phyloP scores from a whole-genome alignment of 2,797 vertebrate genomes.

The Mycteria americana region DNA sequence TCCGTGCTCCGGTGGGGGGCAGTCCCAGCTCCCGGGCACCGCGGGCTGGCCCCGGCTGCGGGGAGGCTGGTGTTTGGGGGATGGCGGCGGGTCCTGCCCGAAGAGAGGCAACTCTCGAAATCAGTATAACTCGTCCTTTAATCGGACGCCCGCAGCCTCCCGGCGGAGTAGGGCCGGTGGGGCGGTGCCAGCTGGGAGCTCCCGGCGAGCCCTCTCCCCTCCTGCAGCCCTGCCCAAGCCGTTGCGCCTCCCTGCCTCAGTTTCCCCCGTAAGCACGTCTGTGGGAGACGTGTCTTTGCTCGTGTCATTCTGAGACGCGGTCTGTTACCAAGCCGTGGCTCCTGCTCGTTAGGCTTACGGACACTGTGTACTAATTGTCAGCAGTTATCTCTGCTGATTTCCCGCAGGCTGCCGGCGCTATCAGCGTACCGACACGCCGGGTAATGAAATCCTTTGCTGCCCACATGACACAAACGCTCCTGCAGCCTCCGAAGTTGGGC shows the following conservation, averaged over 20 bases:
- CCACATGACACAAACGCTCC: background rate
- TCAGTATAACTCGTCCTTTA: background rate
- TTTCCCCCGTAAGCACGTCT: background rate
- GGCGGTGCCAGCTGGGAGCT: background rate
- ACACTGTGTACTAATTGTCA: background rate
- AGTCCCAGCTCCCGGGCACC: background rate
- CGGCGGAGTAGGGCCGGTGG: fast-evolving
- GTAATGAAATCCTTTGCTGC: background rate
- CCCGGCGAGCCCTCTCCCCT: background rate
- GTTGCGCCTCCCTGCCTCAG: background rate
- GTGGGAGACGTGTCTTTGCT: background rate
- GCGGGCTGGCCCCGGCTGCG: fast-evolving
- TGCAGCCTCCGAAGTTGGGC: background rate
- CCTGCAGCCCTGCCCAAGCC: background rate
- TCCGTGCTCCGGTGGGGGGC: background rate
- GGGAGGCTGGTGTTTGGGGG: background rate
- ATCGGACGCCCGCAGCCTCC: fast-evolving
- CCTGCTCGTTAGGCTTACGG: background rate
- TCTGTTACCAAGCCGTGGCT: background rate
- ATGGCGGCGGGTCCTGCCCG: fast-evolving
- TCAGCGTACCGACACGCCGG: fast-evolving
- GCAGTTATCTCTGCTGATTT: background rate
- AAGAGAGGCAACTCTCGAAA: background rate
- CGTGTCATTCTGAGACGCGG: background rate
- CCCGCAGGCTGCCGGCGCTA: background rate